Evolutionary conservation across 2,797 vertebrate species (phyloP), one percentile per base, ranked within the genome.

Genomic region (Sebastolobus alascanus): DNA sequence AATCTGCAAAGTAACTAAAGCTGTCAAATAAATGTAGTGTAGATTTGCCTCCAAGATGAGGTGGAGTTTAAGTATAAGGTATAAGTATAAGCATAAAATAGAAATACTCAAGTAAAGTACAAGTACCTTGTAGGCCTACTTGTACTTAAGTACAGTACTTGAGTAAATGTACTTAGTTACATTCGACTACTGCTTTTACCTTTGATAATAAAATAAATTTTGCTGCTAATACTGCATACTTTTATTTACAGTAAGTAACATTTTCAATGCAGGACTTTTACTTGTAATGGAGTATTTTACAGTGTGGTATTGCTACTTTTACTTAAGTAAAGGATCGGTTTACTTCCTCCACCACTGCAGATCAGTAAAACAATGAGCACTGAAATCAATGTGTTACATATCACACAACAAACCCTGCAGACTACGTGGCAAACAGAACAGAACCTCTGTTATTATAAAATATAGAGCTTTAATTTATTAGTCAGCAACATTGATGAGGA

Each of bases 381-480:
- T 27, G 4, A 37, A 50, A 27, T 46, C 65, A 67, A 1, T 6
- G 46, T 22, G 46, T 50, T 50, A 52, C 50, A 54, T 1, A 54
- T 22, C 50, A 54, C 20, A 54, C 50, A 54, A 54, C 1, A 13
- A 43, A 22, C 13, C 55, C 29, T 46, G 20, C 31, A 43, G 31
- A 65, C 16, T 52, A 27, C 25, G 14, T n/a, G 40, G 33, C 77
- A 86, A 89, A 92, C 73, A 90, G 76, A 92, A 75, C 68, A 87
- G 65, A 86, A 79, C 68, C 7, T 74, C 58, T 93, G 89, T 95
- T 96, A 94, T 96, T 96, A 96, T 96, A 96, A 96, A 96, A 96
- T 96, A 96, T 96, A 96, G 94, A 96, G 93, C 95, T 96, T 95
- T 96, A 93, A 95, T 96, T 96, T 94, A 96, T 96, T 96, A 96